Conservation (phyloP, 2,113 vertebrate genomes). For the Ariopsis seemanni region DNA sequence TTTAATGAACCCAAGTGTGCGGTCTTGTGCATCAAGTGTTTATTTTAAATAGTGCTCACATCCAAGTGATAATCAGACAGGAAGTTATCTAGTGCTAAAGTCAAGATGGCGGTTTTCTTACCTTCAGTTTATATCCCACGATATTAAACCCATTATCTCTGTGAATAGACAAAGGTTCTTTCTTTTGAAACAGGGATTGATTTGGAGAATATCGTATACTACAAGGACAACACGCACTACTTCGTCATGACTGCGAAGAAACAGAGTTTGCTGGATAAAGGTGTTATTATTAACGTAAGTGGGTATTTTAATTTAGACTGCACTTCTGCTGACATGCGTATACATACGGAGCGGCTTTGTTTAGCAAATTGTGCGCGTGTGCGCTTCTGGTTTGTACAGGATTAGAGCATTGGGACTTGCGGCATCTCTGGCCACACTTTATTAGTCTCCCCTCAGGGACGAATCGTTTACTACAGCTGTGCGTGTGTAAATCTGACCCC, state of each 20-base stretch:
- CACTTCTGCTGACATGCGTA: not conserved
- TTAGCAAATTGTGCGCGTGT: not conserved
- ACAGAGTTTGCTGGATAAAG: constrained; percentile 92
- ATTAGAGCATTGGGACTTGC: not conserved
- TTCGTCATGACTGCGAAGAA: constrained; percentile 99
- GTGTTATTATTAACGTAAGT: constrained; percentile 90
- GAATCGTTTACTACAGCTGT: not conserved
- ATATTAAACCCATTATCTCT: not conserved
- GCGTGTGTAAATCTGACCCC: not conserved
- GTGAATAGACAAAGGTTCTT: not conserved
- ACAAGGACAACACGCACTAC: constrained; percentile 95
- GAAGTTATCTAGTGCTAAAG: constrained; percentile 7
- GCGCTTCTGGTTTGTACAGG: not conserved
- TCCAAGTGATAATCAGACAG: not conserved
- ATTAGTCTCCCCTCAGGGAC: not conserved
- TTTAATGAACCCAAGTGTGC: not conserved
- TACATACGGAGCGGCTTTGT: not conserved
- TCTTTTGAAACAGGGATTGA: constrained; percentile 83
- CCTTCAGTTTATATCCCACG: not conserved
- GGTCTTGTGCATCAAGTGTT: not conserved
- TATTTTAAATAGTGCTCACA: not conserved
- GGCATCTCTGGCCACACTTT: not conserved
- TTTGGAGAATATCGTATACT: constrained; percentile 98
- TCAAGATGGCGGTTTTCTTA: not conserved
- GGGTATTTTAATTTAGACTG: not conserved